Evolutionary conservation across 1,140 invertebrate species (phyloP).

Genomic region (Coptotermes formosanus): DNA sequence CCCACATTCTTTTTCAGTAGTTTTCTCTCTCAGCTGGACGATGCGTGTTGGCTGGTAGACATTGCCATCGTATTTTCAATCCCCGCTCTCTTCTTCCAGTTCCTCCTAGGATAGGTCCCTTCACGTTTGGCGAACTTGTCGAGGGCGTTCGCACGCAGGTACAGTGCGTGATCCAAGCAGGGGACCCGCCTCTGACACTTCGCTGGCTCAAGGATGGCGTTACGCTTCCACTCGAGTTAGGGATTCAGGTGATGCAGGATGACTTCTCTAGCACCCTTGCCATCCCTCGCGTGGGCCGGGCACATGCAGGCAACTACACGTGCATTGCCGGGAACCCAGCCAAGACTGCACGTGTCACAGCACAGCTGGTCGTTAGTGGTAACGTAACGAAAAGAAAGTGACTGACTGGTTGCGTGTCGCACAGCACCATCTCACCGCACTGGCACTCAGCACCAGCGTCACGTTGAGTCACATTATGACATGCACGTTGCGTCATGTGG

Average conservation of each 20-base stretch:
- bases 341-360: constrained; percentile 46
- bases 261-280: constrained; percentile 43
- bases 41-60: not conserved
- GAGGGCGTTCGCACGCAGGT: constrained; percentile 55
- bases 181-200: constrained; percentile 47
- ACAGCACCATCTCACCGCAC: not conserved
- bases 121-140: constrained; percentile 43
- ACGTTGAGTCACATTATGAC: constrained; percentile 8
- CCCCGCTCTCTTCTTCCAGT: constrained; percentile 44
- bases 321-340: constrained; percentile 48
- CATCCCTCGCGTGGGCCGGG: constrained; percentile 41
- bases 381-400: constrained; percentile 35
- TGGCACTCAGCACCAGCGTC: constrained; percentile 15
- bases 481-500: constrained; percentile 3
- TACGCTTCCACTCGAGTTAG: constrained; percentile 36
- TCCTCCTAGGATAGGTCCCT: constrained; percentile 50
- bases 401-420: not conserved
- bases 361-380: constrained; percentile 53
- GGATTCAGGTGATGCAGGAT: constrained; percentile 40
- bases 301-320: constrained; percentile 50
- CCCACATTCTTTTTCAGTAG: not conserved
- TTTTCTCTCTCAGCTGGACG: constrained; percentile 9
- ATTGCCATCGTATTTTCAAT: not conserved
- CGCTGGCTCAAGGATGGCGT: constrained; percentile 51
- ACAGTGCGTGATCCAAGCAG: constrained; percentile 54